These are phyloP conservation scores for Drosophila arawakana DNA, from an alignment of 1,140 invertebrate genomes.

Conservation along the genomic window DNA sequence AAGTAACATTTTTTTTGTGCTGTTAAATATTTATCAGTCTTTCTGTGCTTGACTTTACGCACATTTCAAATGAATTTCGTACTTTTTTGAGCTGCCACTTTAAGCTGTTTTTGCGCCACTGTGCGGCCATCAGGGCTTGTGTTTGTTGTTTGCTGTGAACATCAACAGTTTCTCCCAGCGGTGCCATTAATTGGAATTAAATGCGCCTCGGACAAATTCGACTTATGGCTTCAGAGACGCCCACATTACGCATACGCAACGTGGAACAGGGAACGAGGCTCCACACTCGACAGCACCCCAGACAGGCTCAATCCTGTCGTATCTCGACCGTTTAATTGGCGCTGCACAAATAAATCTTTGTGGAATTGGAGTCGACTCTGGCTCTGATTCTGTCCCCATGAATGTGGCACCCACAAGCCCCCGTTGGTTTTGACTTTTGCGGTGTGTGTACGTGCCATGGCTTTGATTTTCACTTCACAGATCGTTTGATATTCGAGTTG, in stretches of 20 bases:
- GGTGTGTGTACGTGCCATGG: slow-evolving; percentile 58
- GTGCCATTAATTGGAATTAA: slow-evolving; percentile 37
- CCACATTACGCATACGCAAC: slow-evolving; percentile 56
- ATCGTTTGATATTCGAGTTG: slow-evolving; percentile 74
- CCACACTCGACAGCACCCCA: neutral
- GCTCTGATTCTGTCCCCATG: neutral
- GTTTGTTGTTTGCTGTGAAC: neutral
- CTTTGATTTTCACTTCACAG: slow-evolving; percentile 71
- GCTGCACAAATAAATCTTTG: slow-evolving; percentile 48
- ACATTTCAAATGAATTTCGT: neutral
- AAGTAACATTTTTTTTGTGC: too few species aligned
- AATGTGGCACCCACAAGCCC: neutral
- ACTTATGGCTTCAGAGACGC: slow-evolving; percentile 10
- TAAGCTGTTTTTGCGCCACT: slow-evolving; percentile 6
- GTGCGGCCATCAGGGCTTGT: slow-evolving; percentile 3
- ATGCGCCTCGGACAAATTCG: slow-evolving; percentile 18
- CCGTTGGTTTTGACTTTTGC: neutral
- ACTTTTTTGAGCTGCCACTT: slow-evolving; percentile 1
- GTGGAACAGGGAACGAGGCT: neutral
- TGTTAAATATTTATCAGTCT: too few species aligned
- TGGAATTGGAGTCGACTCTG: slow-evolving; percentile 50
- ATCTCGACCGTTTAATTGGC: slow-evolving; percentile 58
- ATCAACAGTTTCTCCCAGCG: slow-evolving; percentile 27
- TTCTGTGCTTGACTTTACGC: neutral
- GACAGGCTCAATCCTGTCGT: neutral